phyloP scores from a whole-genome alignment of 2,797 vertebrate genomes.

The Danio tinwini region DNA sequence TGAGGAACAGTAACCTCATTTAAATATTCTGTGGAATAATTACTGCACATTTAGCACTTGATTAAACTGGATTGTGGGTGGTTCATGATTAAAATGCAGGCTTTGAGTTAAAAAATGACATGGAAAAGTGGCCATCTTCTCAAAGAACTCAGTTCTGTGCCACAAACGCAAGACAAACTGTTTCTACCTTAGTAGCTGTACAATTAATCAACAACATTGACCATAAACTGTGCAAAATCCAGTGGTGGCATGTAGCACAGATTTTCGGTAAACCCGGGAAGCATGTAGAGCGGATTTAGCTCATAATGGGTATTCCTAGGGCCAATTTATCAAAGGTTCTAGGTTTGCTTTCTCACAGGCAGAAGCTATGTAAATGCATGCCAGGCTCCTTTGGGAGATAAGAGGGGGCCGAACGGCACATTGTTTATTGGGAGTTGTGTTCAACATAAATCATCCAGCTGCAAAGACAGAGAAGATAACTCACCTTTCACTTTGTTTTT shows the following conservation, averaged over 20 bases:
- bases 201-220: slow-evolving; percentile 27
- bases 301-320: slow-evolving; percentile 61
- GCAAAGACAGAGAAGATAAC: slow-evolving; percentile 82
- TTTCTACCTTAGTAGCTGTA: slow-evolving; percentile 10
- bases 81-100: background rate
- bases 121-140: background rate
- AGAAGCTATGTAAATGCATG: slow-evolving; percentile 73
- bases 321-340: slow-evolving; percentile 57
- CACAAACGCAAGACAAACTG: background rate
- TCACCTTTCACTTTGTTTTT: slow-evolving; percentile 98
- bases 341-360: slow-evolving; percentile 61
- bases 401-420: slow-evolving; percentile 69
- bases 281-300: slow-evolving; percentile 19
- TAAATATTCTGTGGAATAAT: background rate
- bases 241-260: background rate
- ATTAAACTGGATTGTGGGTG: slow-evolving; percentile 17
- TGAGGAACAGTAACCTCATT: background rate
- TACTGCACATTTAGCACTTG: background rate
- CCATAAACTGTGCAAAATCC: slow-evolving; percentile 5
- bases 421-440: slow-evolving; percentile 77
- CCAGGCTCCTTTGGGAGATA: slow-evolving; percentile 71
- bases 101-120: background rate
- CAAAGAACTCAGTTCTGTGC: background rate
- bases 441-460: slow-evolving; percentile 78
- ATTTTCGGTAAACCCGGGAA: slow-evolving; percentile 46